A percentile compares a stretch with the other conserved stretches of the same genome.
These are phyloP conservation scores for Drosophila arizonae DNA, from an alignment of 1,140 invertebrate species.

Conservation along the genomic window DNA sequence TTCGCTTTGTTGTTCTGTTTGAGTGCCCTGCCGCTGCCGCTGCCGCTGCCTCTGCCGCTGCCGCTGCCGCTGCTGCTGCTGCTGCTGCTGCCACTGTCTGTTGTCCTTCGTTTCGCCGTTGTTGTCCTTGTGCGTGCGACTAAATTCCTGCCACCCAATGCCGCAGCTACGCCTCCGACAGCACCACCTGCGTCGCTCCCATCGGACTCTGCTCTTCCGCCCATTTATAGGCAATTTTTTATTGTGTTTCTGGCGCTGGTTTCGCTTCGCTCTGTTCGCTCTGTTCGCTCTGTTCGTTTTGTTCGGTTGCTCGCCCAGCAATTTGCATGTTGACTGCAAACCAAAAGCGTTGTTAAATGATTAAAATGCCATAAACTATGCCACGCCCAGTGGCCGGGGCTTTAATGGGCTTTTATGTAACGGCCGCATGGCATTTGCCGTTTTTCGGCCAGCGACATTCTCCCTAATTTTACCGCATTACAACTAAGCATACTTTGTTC, in stretches of 20 bases:
- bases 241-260: conserved; percentile 53
- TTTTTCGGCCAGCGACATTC: conserved; percentile 23
- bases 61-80: neutral
- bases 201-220: conserved; percentile 48
- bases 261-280: conserved; percentile 25
- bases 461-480: conserved; percentile 51
- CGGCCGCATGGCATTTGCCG: neutral
- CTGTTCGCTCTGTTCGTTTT: conserved; percentile 30
- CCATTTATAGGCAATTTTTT: conserved; percentile 79
- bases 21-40: conserved; percentile 13
- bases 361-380: conserved; percentile 77
- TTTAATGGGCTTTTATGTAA: conserved; percentile 52
- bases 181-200: neutral
- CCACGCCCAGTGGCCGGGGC: conserved; percentile 23
- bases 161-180: conserved; percentile 1
- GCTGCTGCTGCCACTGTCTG: neutral
- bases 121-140: conserved; percentile 41
- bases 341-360: conserved; percentile 70
- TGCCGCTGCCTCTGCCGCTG: conserved; percentile 7
- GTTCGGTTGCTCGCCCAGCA: conserved; percentile 52
- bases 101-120: neutral
- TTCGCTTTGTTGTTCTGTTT: conserved; percentile 61
- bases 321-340: conserved; percentile 78
- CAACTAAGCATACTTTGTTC: neutral
- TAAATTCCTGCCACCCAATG: conserved; percentile 29